A percentile compares a stretch with the other conserved stretches of the same genome.
phyloP scores from a whole-genome alignment of 2,888 invertebrate genomes.

The Nebria brevicollis region DNA sequence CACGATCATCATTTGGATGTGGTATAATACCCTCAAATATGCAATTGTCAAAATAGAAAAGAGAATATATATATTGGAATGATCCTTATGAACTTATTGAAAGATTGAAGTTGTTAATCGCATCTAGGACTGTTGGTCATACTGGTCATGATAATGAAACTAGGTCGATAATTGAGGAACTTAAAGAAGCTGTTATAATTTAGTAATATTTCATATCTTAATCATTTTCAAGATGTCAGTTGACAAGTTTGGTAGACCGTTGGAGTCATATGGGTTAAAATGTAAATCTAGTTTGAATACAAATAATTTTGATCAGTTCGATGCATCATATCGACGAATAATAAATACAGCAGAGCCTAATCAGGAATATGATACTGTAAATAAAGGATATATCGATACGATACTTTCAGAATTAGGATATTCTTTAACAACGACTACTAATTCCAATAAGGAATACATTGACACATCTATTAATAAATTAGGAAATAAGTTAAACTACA shows the following conservation, averaged over 20 bases:
- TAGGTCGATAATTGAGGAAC: too few species aligned
- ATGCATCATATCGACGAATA: background rate
- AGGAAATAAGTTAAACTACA: background rate
- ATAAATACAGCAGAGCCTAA: background rate
- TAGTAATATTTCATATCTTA: constrained; percentile 49
- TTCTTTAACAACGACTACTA: too few species aligned
- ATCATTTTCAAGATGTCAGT: constrained; percentile 14
- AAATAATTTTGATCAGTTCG: background rate
- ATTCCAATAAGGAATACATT: background rate
- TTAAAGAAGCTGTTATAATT: constrained; percentile 47
- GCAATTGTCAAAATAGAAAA: too few species aligned
- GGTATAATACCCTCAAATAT: too few species aligned
- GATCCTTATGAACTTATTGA: too few species aligned
- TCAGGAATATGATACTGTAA: constrained; percentile 15
- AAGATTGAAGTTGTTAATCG: background rate
- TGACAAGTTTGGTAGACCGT: constrained; percentile 7
- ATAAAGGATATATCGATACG: constrained; percentile 14
- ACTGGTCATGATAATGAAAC: background rate
- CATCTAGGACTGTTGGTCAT: background rate
- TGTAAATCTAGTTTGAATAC: background rate
- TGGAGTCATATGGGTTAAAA: background rate
- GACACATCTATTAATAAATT: background rate
- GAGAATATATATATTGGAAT: too few species aligned
- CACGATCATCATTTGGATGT: too few species aligned
- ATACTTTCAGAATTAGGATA: too few species aligned